Base-by-base conservation (phyloP, 2,797 vertebrate species). In the Hydrocynus forskahlii region DNA sequence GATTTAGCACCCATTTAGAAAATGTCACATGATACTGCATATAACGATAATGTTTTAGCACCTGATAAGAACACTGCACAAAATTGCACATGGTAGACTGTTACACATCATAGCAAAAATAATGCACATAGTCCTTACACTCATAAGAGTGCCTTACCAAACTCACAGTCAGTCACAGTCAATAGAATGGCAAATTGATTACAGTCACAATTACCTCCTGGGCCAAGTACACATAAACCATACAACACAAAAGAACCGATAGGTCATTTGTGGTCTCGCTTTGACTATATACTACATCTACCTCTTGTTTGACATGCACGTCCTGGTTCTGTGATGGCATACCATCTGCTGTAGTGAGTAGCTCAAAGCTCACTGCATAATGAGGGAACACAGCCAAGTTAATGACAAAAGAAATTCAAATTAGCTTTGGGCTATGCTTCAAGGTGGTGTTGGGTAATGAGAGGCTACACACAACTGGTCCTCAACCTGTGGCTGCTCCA, bases 281-380 rank as follows among this genome's bases (percentile, higher is more conserved):
- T 69, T 69, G 35, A 75, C 52, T 17, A 48, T 69, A 79, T 69
- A 63, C 35, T 62, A 57, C 66, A 79, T 82, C 87, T 75, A 76
- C 83, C 86, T 79, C 80, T 80, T 91, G 87, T 91, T 88, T 85
- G 83, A 88, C 60, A 79, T 52, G 23, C 79, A 76, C 81, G 86
- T 87, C 88, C 76, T 7, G 76, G 79, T 82, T 83, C 69, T 88
- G 84, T 86, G 87, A 91, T 82, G 84, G 83, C 60, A 77, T 55
- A 29, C 86, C 89, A 91, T 92, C 87, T 91, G 90, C 88, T 84
- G 35, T 68, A 45, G 38, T 23, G 64, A 45, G 63, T 77, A 57
- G 10, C 66, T 52, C 68, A 82, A 74, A 76, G 73, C 76, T 13
- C 17, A 45, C 68, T 82, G 77, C 85, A 73, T 66, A 76, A 45